Percentiles rank a stretch among this genome's conserved stretches.
Evolutionary conservation across 2,797 vertebrate genomes (phyloP).

Genomic region (Sebastes taczanowskii): DNA sequence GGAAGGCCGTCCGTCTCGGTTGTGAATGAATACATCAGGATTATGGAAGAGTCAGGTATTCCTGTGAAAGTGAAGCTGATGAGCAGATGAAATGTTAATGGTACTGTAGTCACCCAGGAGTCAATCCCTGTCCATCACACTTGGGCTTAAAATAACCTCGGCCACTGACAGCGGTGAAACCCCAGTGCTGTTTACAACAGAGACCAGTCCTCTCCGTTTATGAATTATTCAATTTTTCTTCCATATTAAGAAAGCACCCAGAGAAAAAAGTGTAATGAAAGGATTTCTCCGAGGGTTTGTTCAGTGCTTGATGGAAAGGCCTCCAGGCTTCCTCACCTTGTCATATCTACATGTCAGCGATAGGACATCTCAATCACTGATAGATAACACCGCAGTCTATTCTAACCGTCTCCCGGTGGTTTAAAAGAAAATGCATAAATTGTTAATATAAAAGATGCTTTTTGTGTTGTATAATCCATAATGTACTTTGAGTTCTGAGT

Average conservation of each 20-base stretch:
- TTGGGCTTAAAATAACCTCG: constrained; percentile 72
- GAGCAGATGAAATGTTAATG: constrained; percentile 67
- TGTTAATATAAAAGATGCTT: constrained; percentile 53
- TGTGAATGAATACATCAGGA: constrained; percentile 24
- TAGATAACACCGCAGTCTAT: constrained; percentile 17
- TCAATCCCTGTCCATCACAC: constrained; percentile 55
- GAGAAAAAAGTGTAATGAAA: constrained; percentile 73
- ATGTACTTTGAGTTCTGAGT: constrained; percentile 35
- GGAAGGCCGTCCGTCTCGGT: background rate
- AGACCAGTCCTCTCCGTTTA: constrained; percentile 56
- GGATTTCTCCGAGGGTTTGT: constrained; percentile 64
- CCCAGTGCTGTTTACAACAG: constrained; percentile 66
- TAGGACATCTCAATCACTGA: constrained; percentile 64
- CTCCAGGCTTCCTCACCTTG: constrained; percentile 36
- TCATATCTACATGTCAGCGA: constrained; percentile 45
- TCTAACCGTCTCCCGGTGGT: constrained; percentile 1
- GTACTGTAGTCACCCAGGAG: constrained; percentile 37
- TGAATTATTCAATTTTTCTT: constrained; percentile 71
- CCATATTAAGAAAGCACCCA: constrained; percentile 66
- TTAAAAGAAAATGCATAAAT: constrained; percentile 46
- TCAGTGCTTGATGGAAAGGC: constrained; percentile 41
- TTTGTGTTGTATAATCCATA: constrained; percentile 38
- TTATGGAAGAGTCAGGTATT: constrained; percentile 32
- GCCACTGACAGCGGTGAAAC: constrained; percentile 57
- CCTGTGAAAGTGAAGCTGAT: constrained; percentile 51